Percentiles rank a stretch among this genome's conserved stretches.
Evolutionary conservation across 1,140 invertebrate genomes (phyloP).

Genomic region (Coboldia fuscipes): DNA sequence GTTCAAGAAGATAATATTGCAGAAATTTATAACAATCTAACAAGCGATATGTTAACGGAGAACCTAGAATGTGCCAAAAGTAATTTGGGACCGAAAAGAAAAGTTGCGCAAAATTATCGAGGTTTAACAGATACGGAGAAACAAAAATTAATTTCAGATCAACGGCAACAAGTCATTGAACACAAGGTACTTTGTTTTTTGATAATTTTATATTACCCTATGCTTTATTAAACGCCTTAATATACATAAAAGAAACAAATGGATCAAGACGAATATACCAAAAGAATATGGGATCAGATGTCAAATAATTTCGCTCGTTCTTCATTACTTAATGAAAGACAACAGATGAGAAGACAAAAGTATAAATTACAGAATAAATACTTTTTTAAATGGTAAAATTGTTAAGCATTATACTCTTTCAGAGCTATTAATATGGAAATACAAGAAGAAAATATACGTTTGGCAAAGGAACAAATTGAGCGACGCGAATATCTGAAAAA

Average conservation of each 20-base stretch:
- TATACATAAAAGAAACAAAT: slow-evolving; percentile 24
- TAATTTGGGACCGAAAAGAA: slow-evolving; percentile 46
- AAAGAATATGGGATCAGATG: slow-evolving; percentile 38
- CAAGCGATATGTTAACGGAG: slow-evolving; percentile 70
- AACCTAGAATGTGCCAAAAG: slow-evolving; percentile 55
- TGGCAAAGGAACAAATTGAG: slow-evolving; percentile 39
- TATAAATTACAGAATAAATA: no score
- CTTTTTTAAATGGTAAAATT: no score
- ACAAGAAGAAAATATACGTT: slow-evolving; percentile 36
- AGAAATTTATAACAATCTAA: slow-evolving; percentile 70
- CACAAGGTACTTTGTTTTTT: slow-evolving; percentile 27
- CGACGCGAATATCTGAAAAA: slow-evolving; percentile 37
- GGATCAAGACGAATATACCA: slow-evolving; percentile 24
- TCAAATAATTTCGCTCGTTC: slow-evolving; percentile 26
- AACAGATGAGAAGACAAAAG: slow-evolving; percentile 23
- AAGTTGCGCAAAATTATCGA: slow-evolving; percentile 55
- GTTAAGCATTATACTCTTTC: no score
- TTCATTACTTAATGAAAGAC: slow-evolving; percentile 28
- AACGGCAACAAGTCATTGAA: slow-evolving; percentile 49
- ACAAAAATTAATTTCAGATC: slow-evolving; percentile 39
- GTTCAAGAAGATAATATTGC: slow-evolving; percentile 59
- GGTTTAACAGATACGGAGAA: slow-evolving; percentile 59
- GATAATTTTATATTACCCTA: neutral
- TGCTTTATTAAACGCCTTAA: slow-evolving; percentile 2
- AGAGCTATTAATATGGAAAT: no score